Evolutionary conservation across 2,797 vertebrate species (phyloP).

Genomic region (Sebastes iracundus): DNA sequence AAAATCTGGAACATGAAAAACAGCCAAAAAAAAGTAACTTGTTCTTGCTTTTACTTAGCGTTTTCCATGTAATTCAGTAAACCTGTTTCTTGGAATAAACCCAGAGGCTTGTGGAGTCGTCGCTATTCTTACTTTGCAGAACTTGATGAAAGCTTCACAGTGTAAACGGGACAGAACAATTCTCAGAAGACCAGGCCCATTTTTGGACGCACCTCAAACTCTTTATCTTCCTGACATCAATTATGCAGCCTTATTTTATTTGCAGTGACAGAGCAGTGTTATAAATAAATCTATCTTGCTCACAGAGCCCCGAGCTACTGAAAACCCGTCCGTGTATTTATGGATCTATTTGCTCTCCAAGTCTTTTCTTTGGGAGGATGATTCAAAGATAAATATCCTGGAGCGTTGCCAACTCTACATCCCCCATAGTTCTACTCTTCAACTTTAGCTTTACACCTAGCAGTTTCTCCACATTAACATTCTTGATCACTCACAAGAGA

Average conservation of each 20-base stretch:
- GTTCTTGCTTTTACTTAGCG: background rate
- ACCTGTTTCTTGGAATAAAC: background rate
- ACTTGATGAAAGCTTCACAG: constrained; percentile 4
- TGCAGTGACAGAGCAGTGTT: constrained; percentile 30
- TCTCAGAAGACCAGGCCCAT: constrained; percentile 32
- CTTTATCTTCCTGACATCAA: constrained; percentile 37
- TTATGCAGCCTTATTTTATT: constrained; percentile 44
- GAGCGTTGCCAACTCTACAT: background rate
- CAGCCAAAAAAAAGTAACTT: background rate
- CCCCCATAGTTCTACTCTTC: background rate
- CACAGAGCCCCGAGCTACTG: constrained; percentile 50
- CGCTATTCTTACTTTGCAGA: background rate
- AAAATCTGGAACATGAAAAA: background rate
- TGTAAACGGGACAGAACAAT: background rate
- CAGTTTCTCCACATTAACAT: constrained; percentile 25
- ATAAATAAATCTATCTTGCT: constrained; percentile 54
- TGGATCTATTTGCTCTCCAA: constrained; percentile 56
- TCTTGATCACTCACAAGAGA: constrained; percentile 29
- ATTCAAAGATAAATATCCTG: constrained; percentile 66
- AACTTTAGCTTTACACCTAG: background rate
- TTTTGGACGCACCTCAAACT: constrained; percentile 25
- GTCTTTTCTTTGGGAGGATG: constrained; percentile 54
- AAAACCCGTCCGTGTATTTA: constrained; percentile 55
- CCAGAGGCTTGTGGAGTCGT: background rate
- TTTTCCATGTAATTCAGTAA: background rate